A percentile compares a stretch with the other conserved stretches of the same genome.
Conservation (phyloP, 2,888 invertebrate species). For the Noctua pronuba region DNA sequence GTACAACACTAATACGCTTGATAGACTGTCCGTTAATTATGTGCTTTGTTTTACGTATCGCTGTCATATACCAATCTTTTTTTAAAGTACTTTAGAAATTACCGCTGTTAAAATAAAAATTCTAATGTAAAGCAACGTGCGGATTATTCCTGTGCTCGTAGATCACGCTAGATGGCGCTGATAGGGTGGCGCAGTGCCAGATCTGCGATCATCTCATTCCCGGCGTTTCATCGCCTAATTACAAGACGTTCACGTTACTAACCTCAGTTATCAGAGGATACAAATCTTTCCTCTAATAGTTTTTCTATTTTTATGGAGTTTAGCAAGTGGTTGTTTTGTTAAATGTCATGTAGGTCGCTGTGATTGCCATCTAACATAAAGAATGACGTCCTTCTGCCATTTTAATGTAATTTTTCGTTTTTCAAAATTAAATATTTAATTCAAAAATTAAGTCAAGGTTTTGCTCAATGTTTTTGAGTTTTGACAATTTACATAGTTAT, state of each 20-base stretch:
- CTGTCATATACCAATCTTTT: conserved; percentile 65
- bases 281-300: conserved; percentile 62
- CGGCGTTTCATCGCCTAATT: conserved; percentile 82
- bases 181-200: conserved; percentile 87
- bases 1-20: conserved; percentile 82
- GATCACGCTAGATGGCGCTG: conserved; percentile 87
- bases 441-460: conserved; percentile 2
- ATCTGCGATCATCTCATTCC: conserved; percentile 81
- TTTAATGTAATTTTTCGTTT: background rate
- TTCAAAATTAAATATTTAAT: background rate
- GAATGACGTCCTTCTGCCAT: background rate
- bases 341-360: conserved; percentile 30
- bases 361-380: conserved; percentile 25
- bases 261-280: conserved; percentile 62
- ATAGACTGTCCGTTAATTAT: conserved; percentile 86
- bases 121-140: conserved; percentile 61
- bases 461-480: background rate
- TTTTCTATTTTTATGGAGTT: conserved; percentile 64
- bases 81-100: conserved; percentile 33
- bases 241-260: conserved; percentile 75
- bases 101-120: conserved; percentile 43
- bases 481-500: background rate
- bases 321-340: conserved; percentile 36
- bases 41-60: conserved; percentile 75
- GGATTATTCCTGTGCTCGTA: conserved; percentile 81